Base-by-base conservation (phyloP, 2,797 vertebrate genomes). In the Malurus splendens region DNA sequence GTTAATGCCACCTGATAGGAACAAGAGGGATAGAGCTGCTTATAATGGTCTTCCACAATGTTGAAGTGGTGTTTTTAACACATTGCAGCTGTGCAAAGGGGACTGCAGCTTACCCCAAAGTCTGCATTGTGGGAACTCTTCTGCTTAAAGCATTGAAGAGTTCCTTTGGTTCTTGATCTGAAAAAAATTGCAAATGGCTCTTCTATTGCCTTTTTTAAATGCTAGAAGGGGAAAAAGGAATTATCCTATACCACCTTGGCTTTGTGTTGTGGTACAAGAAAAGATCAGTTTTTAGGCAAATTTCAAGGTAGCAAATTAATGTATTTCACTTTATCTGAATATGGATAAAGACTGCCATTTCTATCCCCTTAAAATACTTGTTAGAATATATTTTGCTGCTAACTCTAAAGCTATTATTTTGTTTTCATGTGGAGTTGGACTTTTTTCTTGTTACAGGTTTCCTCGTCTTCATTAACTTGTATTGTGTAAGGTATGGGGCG, bases 381-480 rank as follows among this genome's bases (percentile, higher is more conserved):
- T 56, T 66, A 38, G 33, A 54, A 28, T 62, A 5, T 72, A 22
- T 59, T 90, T 70, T 73, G 52, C 62, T 90, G 45, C 66, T 81
- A 45, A 50, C 32, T 81, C 27, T 70, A 33, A 80, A 82, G 27
- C 27, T 82, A 0, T 42, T 81, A 1, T 48, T 76, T 45, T 42
- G 28, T 24, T 80, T 84, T 59, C 22, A 17, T 1, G 0, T 54
- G 50, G 42, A 47, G 27, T 65, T 74, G 38, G n/a, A 56, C 47
- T 38, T 51, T 86, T 95, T 84, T 96, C 75, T 97, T 67, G 65
- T 88, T 51, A 78, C 71, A 99, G 99, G 99, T 97, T 99, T 99
- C 96, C 97, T 99, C 90, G 99, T 99, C 85, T 99, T 99, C 93
- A 96, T 99, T 96, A 99, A 99, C 95, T 97, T 99, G 84, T 99